These are phyloP conservation scores for Nematolebias whitei DNA, from an alignment of 2,113 vertebrate species.

Conservation along the genomic window DNA sequence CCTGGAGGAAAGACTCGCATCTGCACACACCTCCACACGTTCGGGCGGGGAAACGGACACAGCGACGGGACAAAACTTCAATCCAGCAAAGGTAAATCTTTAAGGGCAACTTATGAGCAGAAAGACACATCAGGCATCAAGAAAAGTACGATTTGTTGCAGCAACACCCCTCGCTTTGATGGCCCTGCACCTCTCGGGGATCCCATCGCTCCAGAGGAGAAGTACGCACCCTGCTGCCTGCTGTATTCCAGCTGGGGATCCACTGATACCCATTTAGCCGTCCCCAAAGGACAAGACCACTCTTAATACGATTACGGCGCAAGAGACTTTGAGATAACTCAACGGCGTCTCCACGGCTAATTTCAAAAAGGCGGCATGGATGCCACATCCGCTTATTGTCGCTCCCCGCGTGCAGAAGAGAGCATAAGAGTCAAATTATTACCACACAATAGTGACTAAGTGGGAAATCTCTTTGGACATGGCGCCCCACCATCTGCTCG, in stretches of 20 bases:
- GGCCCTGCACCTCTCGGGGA: constrained; percentile 48
- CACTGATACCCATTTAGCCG: constrained; percentile 54
- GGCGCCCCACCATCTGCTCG: constrained; percentile 69
- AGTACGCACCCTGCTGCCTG: constrained; percentile 28
- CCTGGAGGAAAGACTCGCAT: constrained; percentile 17
- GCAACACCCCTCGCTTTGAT: constrained; percentile 45
- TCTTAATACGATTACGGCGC: constrained; percentile 77
- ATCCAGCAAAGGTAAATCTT: constrained; percentile 13
- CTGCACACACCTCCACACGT: not conserved
- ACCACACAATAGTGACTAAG: constrained; percentile 75
- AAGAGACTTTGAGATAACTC: constrained; percentile 77
- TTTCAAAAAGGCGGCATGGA: constrained; percentile 59
- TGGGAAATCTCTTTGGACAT: constrained; percentile 78
- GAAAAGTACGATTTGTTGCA: constrained; percentile 36
- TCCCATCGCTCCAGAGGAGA: constrained; percentile 15
- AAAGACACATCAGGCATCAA: constrained; percentile 41
- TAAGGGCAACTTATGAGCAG: constrained; percentile 24
- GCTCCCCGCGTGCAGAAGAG: constrained; percentile 44
- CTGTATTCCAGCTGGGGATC: constrained; percentile 40
- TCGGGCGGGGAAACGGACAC: not conserved
- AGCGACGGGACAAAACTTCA: constrained; percentile 10
- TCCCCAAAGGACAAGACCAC: constrained; percentile 60
- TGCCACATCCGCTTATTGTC: constrained; percentile 74
- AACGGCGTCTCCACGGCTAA: constrained; percentile 69
- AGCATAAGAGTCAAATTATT: constrained; percentile 72